A percentile compares a stretch with the other conserved stretches of the same genome.
Evolutionary conservation across 2,797 vertebrate species (phyloP).

Genomic region (Galaxias olidus): DNA sequence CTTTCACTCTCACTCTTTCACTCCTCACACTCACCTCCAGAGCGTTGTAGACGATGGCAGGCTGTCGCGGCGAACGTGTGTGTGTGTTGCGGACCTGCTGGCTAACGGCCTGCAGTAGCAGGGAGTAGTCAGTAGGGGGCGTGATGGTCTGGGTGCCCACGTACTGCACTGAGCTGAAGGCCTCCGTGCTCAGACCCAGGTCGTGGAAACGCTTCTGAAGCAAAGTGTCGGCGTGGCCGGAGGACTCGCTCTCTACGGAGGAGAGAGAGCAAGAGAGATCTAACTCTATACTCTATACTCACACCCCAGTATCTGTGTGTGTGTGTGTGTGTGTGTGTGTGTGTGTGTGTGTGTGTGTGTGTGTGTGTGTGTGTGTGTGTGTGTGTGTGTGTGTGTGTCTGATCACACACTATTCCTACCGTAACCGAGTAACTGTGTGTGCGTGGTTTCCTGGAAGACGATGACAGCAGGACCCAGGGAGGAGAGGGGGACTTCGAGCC

Average conservation of each 20-base stretch:
- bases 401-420: constrained; percentile 53
- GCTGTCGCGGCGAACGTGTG: constrained; percentile 79
- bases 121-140: constrained; percentile 78
- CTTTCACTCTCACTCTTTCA: no score
- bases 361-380: not conserved
- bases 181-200: constrained; percentile 73
- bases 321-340: constrained; percentile 30
- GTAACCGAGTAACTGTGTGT: constrained; percentile 78
- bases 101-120: constrained; percentile 66
- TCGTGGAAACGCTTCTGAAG: constrained; percentile 84
- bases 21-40: constrained; percentile 68
- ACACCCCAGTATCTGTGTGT: not conserved
- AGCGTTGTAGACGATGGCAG: constrained; percentile 78
- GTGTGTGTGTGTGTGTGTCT: not conserved
- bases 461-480: constrained; percentile 77
- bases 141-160: constrained; percentile 79
- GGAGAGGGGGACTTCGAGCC: constrained; percentile 81
- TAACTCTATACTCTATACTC: no score
- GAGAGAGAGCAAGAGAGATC: not conserved
- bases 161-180: constrained; percentile 83
- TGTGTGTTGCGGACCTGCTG: constrained; percentile 78
- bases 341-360: constrained; percentile 61
- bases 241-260: constrained; percentile 60
- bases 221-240: constrained; percentile 69
- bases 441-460: constrained; percentile 82